These are phyloP conservation scores for Benthosema pterotum DNA, from an alignment of 2,797 vertebrate genomes.

Conservation along the genomic window DNA sequence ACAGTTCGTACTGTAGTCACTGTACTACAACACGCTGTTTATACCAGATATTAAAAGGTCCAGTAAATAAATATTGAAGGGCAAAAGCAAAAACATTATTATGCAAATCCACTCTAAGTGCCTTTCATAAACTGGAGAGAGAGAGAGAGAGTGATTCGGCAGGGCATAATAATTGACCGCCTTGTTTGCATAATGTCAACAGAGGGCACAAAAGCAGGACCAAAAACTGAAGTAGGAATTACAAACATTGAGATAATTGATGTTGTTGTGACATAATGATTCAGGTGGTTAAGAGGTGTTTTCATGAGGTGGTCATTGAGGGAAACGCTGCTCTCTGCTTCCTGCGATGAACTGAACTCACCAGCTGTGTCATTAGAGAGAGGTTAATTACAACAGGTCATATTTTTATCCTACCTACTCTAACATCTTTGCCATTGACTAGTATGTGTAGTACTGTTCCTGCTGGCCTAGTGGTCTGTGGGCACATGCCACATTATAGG, in stretches of 20 bases:
- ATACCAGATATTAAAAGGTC: slow-evolving; percentile 64
- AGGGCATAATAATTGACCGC: slow-evolving; percentile 47
- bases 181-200: slow-evolving; percentile 42
- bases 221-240: not conserved
- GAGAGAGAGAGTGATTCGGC: no score
- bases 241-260: not conserved
- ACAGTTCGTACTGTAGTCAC: slow-evolving; percentile 30
- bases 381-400: slow-evolving; percentile 40
- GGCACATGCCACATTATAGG: no score
- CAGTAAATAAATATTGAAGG: slow-evolving; percentile 59
- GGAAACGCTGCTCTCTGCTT: slow-evolving; percentile 8
- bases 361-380: slow-evolving; percentile 37
- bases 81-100: slow-evolving; percentile 71
- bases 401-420: slow-evolving; percentile 36
- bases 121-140: slow-evolving; percentile 57
- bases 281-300: not conserved
- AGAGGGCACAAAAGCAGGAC: slow-evolving; percentile 21
- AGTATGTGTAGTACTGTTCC: no score
- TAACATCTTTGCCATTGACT: no score
- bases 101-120: slow-evolving; percentile 69
- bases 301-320: not conserved
- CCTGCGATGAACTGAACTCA: slow-evolving; percentile 5
- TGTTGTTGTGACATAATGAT: slow-evolving; percentile 5
- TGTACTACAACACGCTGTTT: slow-evolving; percentile 40
- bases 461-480: no score